Evolutionary conservation across 2,888 invertebrate genomes (phyloP).

Genomic region (Caenorhabditis wallacei): DNA sequence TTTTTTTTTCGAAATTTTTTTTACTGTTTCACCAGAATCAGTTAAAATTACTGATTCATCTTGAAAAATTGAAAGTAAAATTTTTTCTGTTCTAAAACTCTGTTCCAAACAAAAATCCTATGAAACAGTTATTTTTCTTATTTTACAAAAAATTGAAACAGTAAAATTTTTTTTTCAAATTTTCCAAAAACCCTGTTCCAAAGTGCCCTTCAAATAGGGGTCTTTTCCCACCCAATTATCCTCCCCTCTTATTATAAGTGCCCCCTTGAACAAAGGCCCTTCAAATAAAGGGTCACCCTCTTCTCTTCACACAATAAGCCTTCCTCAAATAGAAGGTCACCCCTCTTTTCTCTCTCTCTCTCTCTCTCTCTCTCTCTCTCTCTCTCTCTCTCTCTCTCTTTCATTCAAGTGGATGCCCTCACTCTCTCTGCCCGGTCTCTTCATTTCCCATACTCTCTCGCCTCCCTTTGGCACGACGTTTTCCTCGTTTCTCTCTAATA

Average conservation of each 20-base stretch:
- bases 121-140: too few relatives aligned
- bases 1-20: not conserved
- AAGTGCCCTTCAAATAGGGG: too few relatives aligned
- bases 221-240: not conserved
- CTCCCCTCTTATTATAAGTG: too few relatives aligned
- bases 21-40: too few relatives aligned
- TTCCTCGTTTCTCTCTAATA: not conserved
- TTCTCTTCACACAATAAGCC: too few relatives aligned
- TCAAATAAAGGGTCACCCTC: not conserved
- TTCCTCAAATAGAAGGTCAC: constrained; percentile 1
- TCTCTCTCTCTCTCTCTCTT: not conserved
- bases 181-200: too few relatives aligned
- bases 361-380: not conserved
- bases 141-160: too few relatives aligned
- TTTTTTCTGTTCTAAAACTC: too few relatives aligned
- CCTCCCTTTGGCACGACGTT: not conserved
- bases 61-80: too few relatives aligned
- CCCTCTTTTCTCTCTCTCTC: not conserved
- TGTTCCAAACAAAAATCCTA: too few relatives aligned
- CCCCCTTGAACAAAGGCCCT: not conserved
- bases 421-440: not conserved
- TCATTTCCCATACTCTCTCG: not conserved
- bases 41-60: too few relatives aligned
- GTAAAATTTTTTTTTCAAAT: too few relatives aligned
- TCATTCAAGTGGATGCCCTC: not conserved